A percentile compares a stretch with the other conserved stretches of the same genome.
Evolutionary conservation across 1,140 invertebrate genomes (phyloP).

Genomic region (Drosophila serrata): DNA sequence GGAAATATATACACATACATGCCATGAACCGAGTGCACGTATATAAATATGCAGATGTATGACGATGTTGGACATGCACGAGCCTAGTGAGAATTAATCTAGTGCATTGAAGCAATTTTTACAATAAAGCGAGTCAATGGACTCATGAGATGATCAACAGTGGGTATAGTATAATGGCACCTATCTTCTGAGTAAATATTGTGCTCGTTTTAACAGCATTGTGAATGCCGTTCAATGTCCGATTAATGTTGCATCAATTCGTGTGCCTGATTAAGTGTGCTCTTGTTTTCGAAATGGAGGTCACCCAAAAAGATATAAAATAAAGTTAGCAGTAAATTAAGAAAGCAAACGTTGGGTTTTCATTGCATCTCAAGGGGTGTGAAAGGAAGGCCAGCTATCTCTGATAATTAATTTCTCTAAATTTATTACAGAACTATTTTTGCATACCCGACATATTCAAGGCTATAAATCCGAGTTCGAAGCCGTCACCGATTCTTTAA

Average conservation of each 20-base stretch:
- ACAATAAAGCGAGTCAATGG: slow-evolving; percentile 47
- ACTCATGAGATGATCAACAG: slow-evolving; percentile 33
- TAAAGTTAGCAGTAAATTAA: neutral
- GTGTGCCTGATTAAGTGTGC: slow-evolving; percentile 8
- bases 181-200: slow-evolving; percentile 25
- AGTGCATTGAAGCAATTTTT: slow-evolving; percentile 39
- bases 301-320: slow-evolving; percentile 16
- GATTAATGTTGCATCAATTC: slow-evolving; percentile 12
- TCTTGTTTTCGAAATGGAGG: slow-evolving; percentile 14
- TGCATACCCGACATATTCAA: slow-evolving; percentile 22
- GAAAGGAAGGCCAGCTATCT: neutral
- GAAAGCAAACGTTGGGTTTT: neutral
- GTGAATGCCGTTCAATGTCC: slow-evolving; percentile 21
- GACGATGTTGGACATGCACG: slow-evolving; percentile 33
- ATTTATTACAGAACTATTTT: slow-evolving; percentile 52
- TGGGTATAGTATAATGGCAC: slow-evolving; percentile 17
- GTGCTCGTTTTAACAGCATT: slow-evolving; percentile 23
- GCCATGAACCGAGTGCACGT: slow-evolving; percentile 16
- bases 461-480: slow-evolving; percentile 27
- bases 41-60: slow-evolving; percentile 20
- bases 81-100: slow-evolving; percentile 44
- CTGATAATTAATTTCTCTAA: slow-evolving; percentile 39
- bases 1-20: slow-evolving; percentile 33
- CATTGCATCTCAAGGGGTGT: no score
- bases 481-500: slow-evolving; percentile 34